phyloP scores from a whole-genome alignment of 2,888 invertebrate genomes.

The Noctuana brunneofusca region DNA sequence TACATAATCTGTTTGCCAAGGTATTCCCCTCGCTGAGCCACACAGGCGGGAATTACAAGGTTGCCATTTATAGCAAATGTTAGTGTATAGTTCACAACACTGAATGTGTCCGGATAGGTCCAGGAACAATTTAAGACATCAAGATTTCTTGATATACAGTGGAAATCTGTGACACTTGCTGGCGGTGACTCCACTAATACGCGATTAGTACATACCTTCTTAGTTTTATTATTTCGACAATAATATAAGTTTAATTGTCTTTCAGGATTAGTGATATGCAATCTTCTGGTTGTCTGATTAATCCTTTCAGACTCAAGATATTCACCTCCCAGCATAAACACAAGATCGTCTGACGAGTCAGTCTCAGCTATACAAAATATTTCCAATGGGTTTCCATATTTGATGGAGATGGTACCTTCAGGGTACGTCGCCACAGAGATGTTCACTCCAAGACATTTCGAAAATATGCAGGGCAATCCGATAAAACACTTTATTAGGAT shows the following conservation, averaged over 20 bases:
- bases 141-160: slow-evolving; percentile 89
- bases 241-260: slow-evolving; percentile 79
- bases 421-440: slow-evolving; percentile 74
- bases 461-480: slow-evolving; percentile 65
- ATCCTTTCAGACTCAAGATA: slow-evolving; percentile 70
- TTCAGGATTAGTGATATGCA: slow-evolving; percentile 80
- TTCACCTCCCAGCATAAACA: slow-evolving; percentile 59
- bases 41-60: slow-evolving; percentile 48
- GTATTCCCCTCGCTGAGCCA: slow-evolving; percentile 44
- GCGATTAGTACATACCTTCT: slow-evolving; percentile 56
- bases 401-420: slow-evolving; percentile 80
- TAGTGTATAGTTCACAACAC: slow-evolving; percentile 55
- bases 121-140: slow-evolving; percentile 89
- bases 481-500: slow-evolving; percentile 62
- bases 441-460: slow-evolving; percentile 59
- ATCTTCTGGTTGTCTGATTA: slow-evolving; percentile 84
- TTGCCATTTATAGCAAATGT: slow-evolving; percentile 56
- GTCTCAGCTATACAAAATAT: slow-evolving; percentile 84
- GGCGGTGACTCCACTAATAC: slow-evolving; percentile 82
- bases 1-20: slow-evolving; percentile 44
- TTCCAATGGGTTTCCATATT: slow-evolving; percentile 84
- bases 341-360: slow-evolving; percentile 66
- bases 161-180: slow-evolving; percentile 85
- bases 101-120: slow-evolving; percentile 80
- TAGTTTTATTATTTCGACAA: slow-evolving; percentile 71